Conservation (phyloP, 2,888 invertebrate genomes). For the Agrotis exclamationis region DNA sequence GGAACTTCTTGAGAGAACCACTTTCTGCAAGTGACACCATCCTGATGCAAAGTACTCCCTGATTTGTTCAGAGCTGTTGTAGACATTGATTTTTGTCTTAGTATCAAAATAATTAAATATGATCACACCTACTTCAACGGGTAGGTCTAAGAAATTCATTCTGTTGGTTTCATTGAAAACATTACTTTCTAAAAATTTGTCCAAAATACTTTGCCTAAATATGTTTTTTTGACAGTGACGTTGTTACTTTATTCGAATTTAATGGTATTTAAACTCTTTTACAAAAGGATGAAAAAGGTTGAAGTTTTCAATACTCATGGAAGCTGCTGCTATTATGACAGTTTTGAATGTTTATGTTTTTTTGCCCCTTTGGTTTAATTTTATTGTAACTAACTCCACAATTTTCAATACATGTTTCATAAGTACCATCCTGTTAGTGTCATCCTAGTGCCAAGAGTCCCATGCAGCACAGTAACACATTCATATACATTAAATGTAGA, state of each 20-base stretch:
- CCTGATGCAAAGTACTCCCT: slow-evolving; percentile 68
- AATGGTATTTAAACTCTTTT: background rate
- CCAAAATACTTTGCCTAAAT: slow-evolving; percentile 23
- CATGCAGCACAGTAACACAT: no score
- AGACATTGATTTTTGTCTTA: slow-evolving; percentile 65
- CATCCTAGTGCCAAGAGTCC: no score
- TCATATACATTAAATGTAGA: slow-evolving; percentile 41
- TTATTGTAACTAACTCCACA: no score
- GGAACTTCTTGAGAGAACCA: slow-evolving; percentile 66
- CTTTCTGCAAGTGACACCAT: slow-evolving; percentile 63
- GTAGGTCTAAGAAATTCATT: slow-evolving; percentile 68
- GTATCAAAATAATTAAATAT: slow-evolving; percentile 66
- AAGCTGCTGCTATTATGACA: no score
- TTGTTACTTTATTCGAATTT: background rate
- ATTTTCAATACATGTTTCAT: no score
- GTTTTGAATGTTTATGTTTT: no score
- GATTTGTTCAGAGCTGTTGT: slow-evolving; percentile 60
- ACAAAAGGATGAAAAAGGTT: background rate
- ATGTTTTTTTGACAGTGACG: slow-evolving; percentile 48
- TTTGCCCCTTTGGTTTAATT: no score
- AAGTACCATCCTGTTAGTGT: no score
- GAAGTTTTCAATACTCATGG: no score
- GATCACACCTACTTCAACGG: slow-evolving; percentile 65
- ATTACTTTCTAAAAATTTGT: slow-evolving; percentile 24
- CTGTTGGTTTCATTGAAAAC: slow-evolving; percentile 11